Conservation (phyloP, 2,113 vertebrate genomes). For the Cepphus grylle region DNA sequence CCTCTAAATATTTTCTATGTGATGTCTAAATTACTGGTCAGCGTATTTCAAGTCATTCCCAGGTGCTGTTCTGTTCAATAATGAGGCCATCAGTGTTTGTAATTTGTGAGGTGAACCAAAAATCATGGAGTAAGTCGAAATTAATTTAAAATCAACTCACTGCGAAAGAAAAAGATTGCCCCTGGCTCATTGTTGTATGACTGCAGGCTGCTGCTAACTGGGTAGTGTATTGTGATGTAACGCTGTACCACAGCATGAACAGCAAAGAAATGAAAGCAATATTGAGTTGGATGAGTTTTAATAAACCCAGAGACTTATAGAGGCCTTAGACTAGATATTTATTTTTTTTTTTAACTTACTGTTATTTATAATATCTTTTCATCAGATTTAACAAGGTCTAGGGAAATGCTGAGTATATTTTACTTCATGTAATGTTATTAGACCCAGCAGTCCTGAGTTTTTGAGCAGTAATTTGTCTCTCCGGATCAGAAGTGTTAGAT, state of each 20-base stretch:
- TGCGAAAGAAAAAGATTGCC: background rate
- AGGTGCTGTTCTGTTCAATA: background rate
- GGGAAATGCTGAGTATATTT: background rate
- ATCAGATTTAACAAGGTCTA: background rate
- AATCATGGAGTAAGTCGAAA: background rate
- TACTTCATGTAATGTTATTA: background rate
- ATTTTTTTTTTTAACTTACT: background rate
- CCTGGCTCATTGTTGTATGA: background rate
- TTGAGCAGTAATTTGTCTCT: background rate
- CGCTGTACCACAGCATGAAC: background rate
- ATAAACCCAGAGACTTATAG: background rate
- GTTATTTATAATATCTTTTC: background rate
- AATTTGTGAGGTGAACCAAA: constrained; percentile 6
- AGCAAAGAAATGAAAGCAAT: background rate
- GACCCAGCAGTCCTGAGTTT: background rate
- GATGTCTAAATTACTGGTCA: background rate
- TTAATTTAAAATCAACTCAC: constrained; percentile 6
- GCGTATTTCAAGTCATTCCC: background rate
- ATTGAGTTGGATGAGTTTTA: background rate
- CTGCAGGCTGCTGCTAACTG: background rate
- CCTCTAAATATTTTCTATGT: background rate
- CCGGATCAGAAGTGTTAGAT: background rate
- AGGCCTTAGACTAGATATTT: background rate
- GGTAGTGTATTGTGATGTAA: background rate
- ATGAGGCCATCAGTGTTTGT: background rate